These are phyloP conservation scores for Myrmophylax atrothorax DNA, from an alignment of 2,113 vertebrate species.

Conservation along the genomic window DNA sequence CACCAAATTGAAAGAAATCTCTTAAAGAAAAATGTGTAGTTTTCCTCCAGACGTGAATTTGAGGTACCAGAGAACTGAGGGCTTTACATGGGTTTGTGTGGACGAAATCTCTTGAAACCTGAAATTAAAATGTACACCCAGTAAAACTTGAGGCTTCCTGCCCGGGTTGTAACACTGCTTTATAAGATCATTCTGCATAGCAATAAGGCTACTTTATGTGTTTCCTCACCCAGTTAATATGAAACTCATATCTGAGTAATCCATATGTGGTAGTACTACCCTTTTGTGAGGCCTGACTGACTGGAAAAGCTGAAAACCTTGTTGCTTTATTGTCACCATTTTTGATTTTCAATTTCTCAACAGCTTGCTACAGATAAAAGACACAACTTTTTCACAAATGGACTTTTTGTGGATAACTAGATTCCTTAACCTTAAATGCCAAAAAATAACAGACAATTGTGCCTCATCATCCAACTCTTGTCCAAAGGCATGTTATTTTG, in stretches of 20 bases:
- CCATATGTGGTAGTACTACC: not conserved
- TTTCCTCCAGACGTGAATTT: too few relatives aligned
- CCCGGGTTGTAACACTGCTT: not conserved
- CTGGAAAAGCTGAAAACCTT: not conserved
- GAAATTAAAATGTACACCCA: too few relatives aligned
- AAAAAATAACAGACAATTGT: not conserved
- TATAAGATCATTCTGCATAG: not conserved
- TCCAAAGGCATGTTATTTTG: not conserved
- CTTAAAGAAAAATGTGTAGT: too few relatives aligned
- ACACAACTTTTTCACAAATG: not conserved
- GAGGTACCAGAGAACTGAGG: too few relatives aligned
- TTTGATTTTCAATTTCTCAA: not conserved
- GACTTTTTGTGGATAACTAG: not conserved
- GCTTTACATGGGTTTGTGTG: too few relatives aligned
- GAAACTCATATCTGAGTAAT: not conserved
- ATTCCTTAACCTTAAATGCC: not conserved
- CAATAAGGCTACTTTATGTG: not conserved
- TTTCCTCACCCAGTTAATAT: not conserved
- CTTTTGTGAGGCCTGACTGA: not conserved
- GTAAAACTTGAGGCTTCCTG: too few relatives aligned
- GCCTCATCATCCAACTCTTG: not conserved
- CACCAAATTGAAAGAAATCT: too few relatives aligned
- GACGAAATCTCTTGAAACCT: too few relatives aligned
- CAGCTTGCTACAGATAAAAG: not conserved
- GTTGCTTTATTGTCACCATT: not conserved